These are phyloP conservation scores for Micromesistius poutassou DNA, from an alignment of 2,797 vertebrate genomes.

Conservation along the genomic window DNA sequence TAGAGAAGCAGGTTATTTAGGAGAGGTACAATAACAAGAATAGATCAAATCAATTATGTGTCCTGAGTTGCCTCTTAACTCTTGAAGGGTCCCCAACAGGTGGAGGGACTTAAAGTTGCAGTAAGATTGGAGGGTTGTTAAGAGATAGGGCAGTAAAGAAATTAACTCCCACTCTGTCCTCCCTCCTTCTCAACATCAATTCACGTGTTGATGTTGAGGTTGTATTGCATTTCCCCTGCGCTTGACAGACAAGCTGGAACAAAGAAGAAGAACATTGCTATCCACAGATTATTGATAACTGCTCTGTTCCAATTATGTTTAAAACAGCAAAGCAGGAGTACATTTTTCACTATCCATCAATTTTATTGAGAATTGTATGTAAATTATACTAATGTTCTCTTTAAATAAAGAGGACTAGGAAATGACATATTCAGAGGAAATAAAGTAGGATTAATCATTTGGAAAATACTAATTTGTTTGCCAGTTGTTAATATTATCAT, in stretches of 20 bases:
- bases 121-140: too few relatives aligned
- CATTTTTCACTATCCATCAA: not conserved
- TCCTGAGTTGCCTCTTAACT: not conserved
- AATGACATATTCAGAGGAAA: not conserved
- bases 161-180: not conserved
- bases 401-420: not conserved
- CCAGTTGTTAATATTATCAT: not conserved
- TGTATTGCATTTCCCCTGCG: not conserved
- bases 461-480: not conserved
- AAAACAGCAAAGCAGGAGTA: not conserved
- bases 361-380: not conserved
- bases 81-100: not conserved
- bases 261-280: not conserved
- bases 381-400: not conserved
- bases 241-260: not conserved
- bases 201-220: not conserved
- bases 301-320: not conserved
- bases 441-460: not conserved
- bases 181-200: too few relatives aligned
- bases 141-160: too few relatives aligned
- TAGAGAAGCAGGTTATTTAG: not conserved
- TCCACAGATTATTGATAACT: not conserved
- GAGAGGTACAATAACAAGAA: not conserved
- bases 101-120: not conserved
- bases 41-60: not conserved